Conservation (phyloP, 1,140 invertebrate genomes). For the Alviniconcha marisindica region DNA sequence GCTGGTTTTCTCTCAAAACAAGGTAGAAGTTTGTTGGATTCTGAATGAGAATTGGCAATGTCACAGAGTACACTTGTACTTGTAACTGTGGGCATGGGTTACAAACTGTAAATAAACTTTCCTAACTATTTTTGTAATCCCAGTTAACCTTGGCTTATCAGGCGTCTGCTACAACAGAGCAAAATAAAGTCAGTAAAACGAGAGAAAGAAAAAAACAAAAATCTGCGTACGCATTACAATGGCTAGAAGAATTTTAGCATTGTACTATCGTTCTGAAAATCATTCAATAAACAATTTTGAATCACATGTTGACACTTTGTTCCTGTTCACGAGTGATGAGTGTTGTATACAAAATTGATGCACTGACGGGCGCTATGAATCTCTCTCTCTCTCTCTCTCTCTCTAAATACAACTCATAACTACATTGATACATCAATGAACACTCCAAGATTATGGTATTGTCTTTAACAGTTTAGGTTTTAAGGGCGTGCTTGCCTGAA, state of each 20-base stretch:
- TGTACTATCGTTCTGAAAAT: conserved; percentile 38
- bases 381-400: background rate
- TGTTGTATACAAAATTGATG: background rate
- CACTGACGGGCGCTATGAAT: background rate
- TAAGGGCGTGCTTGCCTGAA: too few species aligned
- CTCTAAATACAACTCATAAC: too few species aligned
- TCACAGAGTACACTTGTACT: too few species aligned
- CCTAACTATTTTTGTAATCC: conserved; percentile 11
- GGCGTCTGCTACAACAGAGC: background rate
- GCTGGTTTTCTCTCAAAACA: too few species aligned
- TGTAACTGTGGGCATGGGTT: too few species aligned
- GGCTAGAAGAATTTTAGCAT: conserved; percentile 37
- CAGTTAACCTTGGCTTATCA: background rate
- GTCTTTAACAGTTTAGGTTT: too few species aligned
- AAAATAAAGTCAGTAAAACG: background rate
- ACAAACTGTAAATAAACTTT: background rate
- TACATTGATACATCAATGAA: too few species aligned
- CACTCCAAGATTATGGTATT: too few species aligned
- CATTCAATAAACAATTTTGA: conserved; percentile 27
- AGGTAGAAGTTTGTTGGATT: too few species aligned
- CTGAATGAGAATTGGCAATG: too few species aligned
- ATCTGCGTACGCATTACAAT: conserved; percentile 35
- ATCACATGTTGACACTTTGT: background rate
- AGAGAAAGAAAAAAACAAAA: conserved; percentile 19
- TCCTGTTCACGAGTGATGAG: background rate